phyloP scores from a whole-genome alignment of 2,113 vertebrate species.

The Petrocephalus microphthalmus region DNA sequence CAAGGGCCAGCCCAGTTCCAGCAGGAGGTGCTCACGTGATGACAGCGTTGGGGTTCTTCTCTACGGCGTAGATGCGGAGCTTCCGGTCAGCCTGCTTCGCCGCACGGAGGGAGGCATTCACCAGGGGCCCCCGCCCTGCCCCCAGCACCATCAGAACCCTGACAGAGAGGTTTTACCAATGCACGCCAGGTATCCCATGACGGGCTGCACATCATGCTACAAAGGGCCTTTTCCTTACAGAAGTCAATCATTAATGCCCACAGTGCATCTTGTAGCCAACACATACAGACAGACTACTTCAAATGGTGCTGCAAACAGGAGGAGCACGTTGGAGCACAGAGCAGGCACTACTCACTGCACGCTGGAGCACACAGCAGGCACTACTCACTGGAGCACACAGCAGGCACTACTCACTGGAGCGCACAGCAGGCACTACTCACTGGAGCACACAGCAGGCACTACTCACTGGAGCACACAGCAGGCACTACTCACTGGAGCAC shows the following conservation, averaged over 20 bases:
- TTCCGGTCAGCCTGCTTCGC: slow-evolving; percentile 75
- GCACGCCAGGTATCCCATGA: not conserved
- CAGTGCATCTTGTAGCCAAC: not conserved
- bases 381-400: slow-evolving; percentile 68
- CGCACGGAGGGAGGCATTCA: slow-evolving; percentile 79
- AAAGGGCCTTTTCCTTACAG: not conserved
- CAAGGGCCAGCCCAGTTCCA: not conserved
- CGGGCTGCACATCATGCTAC: not conserved
- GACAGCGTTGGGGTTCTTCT: slow-evolving; percentile 88
- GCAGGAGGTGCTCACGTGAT: slow-evolving; percentile 71
- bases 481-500: no score
- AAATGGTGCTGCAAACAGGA: not conserved
- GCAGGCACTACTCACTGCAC: slow-evolving; percentile 70
- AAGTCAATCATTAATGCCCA: not conserved
- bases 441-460: no score
- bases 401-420: no score
- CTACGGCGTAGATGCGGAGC: slow-evolving; percentile 78
- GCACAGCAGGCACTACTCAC: no score
- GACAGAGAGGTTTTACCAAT: not conserved
- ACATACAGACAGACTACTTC: not conserved
- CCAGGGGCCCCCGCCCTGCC: slow-evolving; percentile 80
- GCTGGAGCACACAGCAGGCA: slow-evolving; percentile 37
- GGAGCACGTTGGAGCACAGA: not conserved
- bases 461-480: no score
- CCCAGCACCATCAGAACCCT: slow-evolving; percentile 88